Base-by-base conservation (phyloP, 2,113 vertebrate genomes). In the Sceloporus tristichus region DNA sequence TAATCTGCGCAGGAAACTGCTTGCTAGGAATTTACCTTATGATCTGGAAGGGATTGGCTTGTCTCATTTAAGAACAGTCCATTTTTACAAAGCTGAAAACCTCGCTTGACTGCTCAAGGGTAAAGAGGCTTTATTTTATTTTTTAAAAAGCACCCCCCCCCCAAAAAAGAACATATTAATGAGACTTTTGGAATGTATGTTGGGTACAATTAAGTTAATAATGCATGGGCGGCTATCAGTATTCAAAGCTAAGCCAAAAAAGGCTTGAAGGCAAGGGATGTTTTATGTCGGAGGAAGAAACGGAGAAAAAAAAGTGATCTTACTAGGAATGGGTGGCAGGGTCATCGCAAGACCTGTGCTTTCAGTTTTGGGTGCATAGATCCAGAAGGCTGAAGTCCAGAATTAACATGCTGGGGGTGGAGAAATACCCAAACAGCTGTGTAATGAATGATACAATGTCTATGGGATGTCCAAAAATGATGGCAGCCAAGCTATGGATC, bases 11-110 rank as follows among this genome's bases (percentile, higher is more conserved):
- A 90, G 82, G 92, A 84, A 93, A 93, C 85, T 91, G 91, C 91
- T 42, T 29, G 90, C 48, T 88, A 66, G 90, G 93, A 94, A 96
- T 95, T 94, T 95, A 95, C 94, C 93, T 97, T 95, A 96, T 96
- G 96, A 93, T 91, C 95, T 95, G 95, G 96, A 97, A 97, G 94
- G 92, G 85, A 97, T 97, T 96, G 94, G 94, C 89, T 94, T 96
- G 94, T 96, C 94, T 95, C 94, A 90, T 95, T 34, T 96, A 93
- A 87, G 86, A 94, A 92, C 87, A 94, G 88, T 68, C 93, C 88
- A 84, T 94, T 96, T 95, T 94, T 93, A 95, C 88, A 90, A 92
- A 94, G 91, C 94, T 94, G 93, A 94, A 94, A 56, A 92, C 91
- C 73, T 94, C 34, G 87, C 93, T 96, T 97, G 96, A 93, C 90